Evolutionary conservation across 2,888 invertebrate genomes (phyloP).

Genomic region (Lepidochitona cinerea): DNA sequence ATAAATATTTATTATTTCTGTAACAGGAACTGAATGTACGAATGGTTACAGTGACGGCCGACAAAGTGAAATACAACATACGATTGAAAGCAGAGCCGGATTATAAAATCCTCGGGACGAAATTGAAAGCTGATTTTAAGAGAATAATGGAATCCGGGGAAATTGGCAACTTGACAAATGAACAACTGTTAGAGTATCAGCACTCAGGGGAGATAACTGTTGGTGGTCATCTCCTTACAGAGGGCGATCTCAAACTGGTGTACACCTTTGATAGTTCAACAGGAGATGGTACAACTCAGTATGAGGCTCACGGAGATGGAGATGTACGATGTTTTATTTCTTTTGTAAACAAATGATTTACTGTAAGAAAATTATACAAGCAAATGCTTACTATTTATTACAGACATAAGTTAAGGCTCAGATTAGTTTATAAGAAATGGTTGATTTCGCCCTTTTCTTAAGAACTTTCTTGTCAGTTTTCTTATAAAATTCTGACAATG

Average conservation of each 20-base stretch:
- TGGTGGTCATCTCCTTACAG: conserved; percentile 79
- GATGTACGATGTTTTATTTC: conserved; percentile 75
- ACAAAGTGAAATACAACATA: conserved; percentile 94
- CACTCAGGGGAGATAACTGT: conserved; percentile 81
- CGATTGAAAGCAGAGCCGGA: conserved; percentile 94
- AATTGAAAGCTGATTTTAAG: conserved; percentile 92
- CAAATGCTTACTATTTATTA: too few relatives aligned
- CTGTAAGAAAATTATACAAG: too few relatives aligned
- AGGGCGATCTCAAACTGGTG: conserved; percentile 75
- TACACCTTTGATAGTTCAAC: conserved; percentile 79
- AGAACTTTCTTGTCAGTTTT: too few relatives aligned
- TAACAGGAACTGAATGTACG: conserved; percentile 88
- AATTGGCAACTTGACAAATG: conserved; percentile 76
- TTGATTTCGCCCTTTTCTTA: too few relatives aligned
- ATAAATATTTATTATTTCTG: too few relatives aligned
- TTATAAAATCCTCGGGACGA: conserved; percentile 89
- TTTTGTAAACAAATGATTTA: too few relatives aligned
- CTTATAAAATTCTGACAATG: too few relatives aligned
- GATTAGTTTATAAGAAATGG: too few relatives aligned
- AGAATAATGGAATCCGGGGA: conserved; percentile 79
- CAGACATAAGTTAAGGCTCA: too few relatives aligned
- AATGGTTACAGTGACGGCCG: conserved; percentile 85
- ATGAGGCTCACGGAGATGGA: conserved; percentile 92
- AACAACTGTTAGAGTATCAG: conserved; percentile 82
- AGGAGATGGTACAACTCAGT: conserved; percentile 68